These are phyloP conservation scores for Ophioninae sp. DNA, from an alignment of 2,888 invertebrate genomes.

Conservation along the genomic window DNA sequence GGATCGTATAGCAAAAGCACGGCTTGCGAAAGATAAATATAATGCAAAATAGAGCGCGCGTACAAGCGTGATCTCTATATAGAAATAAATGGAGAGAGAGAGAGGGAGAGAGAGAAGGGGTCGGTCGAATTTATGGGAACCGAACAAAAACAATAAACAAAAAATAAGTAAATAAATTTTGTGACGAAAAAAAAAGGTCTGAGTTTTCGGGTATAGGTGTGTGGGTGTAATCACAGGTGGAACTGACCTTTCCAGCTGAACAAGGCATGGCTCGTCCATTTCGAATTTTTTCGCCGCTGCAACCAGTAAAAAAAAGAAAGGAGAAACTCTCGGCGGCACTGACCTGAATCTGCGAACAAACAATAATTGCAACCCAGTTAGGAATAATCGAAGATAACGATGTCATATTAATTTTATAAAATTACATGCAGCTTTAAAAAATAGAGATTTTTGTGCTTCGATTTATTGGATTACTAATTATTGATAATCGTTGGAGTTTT, in stretches of 20 bases:
- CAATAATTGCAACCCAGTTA: constrained; percentile 29
- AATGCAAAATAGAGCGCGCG: constrained; percentile 35
- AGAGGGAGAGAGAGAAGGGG: not conserved
- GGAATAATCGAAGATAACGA: constrained; percentile 31
- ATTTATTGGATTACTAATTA: too few relatives aligned
- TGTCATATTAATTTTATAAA: not conserved
- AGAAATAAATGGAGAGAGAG: constrained; percentile 19
- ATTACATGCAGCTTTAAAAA: too few relatives aligned
- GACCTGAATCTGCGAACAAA: constrained; percentile 59
- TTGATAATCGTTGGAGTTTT: too few relatives aligned
- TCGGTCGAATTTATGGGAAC: constrained; percentile 18
- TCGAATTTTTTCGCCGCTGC: not conserved
- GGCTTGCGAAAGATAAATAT: not conserved
- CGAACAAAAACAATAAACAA: not conserved
- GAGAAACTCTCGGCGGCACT: constrained; percentile 23
- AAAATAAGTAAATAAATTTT: constrained; percentile 1
- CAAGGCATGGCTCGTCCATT: constrained; percentile 10
- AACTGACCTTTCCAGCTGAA: constrained; percentile 29
- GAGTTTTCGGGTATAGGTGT: not conserved
- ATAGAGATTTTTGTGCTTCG: too few relatives aligned
- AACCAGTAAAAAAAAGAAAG: not conserved
- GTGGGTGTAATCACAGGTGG: not conserved
- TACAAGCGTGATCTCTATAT: constrained; percentile 13
- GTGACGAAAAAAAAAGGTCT: too few relatives aligned
- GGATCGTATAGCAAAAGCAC: constrained; percentile 13